phyloP scores from a whole-genome alignment of 2,113 vertebrate genomes.

The Tyto alba region DNA sequence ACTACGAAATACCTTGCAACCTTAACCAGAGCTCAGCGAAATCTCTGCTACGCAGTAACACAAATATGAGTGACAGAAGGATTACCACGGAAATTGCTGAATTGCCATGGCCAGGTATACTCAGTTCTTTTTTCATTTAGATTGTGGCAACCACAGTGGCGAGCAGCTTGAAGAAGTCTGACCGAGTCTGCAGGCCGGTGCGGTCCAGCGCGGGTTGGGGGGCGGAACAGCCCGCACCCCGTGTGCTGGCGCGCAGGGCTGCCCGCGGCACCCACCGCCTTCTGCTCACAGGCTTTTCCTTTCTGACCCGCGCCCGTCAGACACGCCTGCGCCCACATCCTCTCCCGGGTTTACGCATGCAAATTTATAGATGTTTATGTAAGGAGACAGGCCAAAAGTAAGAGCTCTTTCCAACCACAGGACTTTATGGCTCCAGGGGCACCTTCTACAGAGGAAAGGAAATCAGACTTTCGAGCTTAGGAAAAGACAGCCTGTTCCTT shows the following conservation, averaged over 20 bases:
- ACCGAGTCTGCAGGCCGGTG: accelerated
- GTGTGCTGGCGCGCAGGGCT: too few relatives aligned
- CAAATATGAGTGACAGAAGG: background rate
- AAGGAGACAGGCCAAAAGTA: background rate
- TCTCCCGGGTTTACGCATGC: background rate
- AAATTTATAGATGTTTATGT: too few relatives aligned
- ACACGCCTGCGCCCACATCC: background rate
- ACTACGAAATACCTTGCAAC: background rate
- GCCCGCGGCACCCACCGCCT: too few relatives aligned
- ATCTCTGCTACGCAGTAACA: background rate
- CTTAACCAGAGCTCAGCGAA: background rate
- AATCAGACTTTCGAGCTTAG: background rate
- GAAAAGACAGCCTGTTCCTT: background rate
- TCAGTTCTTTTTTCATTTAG: too few relatives aligned
- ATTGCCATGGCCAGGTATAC: background rate
- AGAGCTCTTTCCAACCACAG: background rate
- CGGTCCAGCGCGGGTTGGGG: background rate
- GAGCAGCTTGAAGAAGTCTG: background rate
- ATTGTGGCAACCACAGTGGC: background rate
- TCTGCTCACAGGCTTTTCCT: too few relatives aligned
- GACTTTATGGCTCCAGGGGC: background rate
- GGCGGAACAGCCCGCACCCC: background rate
- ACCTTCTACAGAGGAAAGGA: background rate
- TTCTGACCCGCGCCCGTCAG: background rate
- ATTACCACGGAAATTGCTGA: background rate